A percentile compares a stretch with the other conserved stretches of the same genome.
Evolutionary conservation across 2,113 vertebrate genomes (phyloP).

Genomic region (Pithys albifrons): DNA sequence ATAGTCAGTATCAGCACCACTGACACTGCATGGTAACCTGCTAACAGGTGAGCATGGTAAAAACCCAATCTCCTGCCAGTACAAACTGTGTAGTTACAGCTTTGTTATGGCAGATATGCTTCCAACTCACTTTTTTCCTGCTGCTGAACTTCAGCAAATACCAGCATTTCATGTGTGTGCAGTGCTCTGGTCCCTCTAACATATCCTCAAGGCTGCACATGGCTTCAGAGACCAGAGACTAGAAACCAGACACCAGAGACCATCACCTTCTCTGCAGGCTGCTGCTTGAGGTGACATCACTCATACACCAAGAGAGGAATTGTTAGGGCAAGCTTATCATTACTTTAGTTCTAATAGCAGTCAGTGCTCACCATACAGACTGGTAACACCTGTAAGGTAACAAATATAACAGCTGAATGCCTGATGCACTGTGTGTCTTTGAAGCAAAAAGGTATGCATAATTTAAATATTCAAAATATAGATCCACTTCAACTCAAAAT

Average conservation of each 20-base stretch:
- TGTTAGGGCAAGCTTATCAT: background rate
- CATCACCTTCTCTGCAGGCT: background rate
- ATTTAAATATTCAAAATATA: background rate
- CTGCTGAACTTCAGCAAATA: background rate
- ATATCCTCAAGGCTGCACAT: accelerated
- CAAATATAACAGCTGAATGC: background rate
- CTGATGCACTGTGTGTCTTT: background rate
- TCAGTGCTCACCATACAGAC: background rate
- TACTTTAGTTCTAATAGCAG: background rate
- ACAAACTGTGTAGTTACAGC: accelerated
- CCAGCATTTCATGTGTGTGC: background rate
- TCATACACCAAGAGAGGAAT: background rate
- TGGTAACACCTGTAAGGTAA: background rate
- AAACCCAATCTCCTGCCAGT: background rate
- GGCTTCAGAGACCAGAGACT: background rate
- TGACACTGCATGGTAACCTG: background rate
- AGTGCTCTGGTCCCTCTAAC: background rate
- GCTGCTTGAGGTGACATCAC: background rate
- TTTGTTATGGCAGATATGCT: background rate
- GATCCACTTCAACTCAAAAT: background rate
- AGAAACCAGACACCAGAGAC: background rate
- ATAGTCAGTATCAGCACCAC: background rate
- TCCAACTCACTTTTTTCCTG: background rate
- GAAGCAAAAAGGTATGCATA: background rate
- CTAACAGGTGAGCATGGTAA: background rate